Evolutionary conservation across 2,113 vertebrate species (phyloP), one percentile per base, ranked within the genome.

Genomic region (Clarias batrachus): DNA sequence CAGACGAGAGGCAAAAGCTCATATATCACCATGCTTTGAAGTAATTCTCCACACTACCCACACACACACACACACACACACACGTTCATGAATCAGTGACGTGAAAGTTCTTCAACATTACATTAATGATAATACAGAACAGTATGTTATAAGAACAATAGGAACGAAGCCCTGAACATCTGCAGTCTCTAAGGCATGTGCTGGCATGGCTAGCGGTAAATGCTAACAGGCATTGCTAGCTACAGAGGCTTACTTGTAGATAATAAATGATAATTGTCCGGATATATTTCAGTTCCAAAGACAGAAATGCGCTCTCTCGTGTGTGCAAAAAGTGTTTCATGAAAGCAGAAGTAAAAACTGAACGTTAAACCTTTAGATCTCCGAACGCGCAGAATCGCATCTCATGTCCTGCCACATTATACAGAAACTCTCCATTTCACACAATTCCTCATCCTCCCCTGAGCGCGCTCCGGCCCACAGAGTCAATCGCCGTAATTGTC

Each of bases 401-500:
- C 25, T 13, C 33, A 21, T 17, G 59, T 76, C 13, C 14, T 52
- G 37, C 54, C n/a, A 27, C 21, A 41, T 82, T 57, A 78, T 54
- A 81, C 16, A 79, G 52, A 84, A 16, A 52, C 37, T 86, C 78
- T 76, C 63, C 41, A 90, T 77, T 54, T 71, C 87, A 66, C 65
- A 27, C 37, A 84, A 86, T 83, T 90, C 87, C 90, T 89, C 88
- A 95, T 91, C 85, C 90, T 90, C 89, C 87, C 87, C 89, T 88
- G 82, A 84, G 79, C 88, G 71, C 84, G 87, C 89, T 89, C 81
- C 89, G 89, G 89, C 84, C 59, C 88, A 85, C 76, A 73, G 84
- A 90, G 90, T 92, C 94, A 94, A 94, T 94, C 95, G 96, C 94
- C 95, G 96, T 96, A 95, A 96, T 96, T 95, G 94, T 93, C 93